Evolutionary conservation across 2,113 vertebrate species (phyloP), one percentile per base, ranked within the genome.

Genomic region (Triplophysa siluroides): DNA sequence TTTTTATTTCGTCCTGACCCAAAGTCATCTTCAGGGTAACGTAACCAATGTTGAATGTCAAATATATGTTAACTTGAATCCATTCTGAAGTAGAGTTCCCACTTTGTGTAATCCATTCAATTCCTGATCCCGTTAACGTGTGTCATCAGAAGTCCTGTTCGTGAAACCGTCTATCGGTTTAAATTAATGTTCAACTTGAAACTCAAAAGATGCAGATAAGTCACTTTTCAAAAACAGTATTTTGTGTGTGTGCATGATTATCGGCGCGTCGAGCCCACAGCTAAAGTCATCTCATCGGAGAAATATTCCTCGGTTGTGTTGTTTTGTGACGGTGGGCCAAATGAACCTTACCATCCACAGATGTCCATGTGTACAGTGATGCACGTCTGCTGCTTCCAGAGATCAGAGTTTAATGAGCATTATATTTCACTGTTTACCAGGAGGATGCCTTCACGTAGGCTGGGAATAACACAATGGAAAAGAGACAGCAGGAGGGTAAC

Each of bases 391-490:
- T 85, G 86, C 84, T 83, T 84, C 78, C 63, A 76, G 81, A 89
- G 86, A 64, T 74, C 76, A 71, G 67, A 52, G 60, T n/a, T 86
- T 91, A 91, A 91, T 92, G 85, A 91, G 86, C 78, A 86, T 81
- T 78, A 72, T 87, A 84, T 86, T 86, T 85, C 84, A 81, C 79
- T 87, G 87, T 89, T 90, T 88, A 85, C 79, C 78, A 76, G 88
- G 80, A 79, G 86, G 86, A 87, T 86, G 81, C 74, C 60, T 83
- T 80, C 26, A n/a, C 63, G 54, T 79, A 85, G 66, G 60, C 84
- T 83, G 81, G 76, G 86, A 77, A 71, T 50, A 60, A 79, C 83
- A 89, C 83, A 90, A 78, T 61, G 33, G 71, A 61, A 45, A 43
- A 52, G 54, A 70, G 24, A 29, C 33, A 12, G 33, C 29, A 10